phyloP scores from a whole-genome alignment of 2,888 invertebrate species.

The Archips crataeganus region DNA sequence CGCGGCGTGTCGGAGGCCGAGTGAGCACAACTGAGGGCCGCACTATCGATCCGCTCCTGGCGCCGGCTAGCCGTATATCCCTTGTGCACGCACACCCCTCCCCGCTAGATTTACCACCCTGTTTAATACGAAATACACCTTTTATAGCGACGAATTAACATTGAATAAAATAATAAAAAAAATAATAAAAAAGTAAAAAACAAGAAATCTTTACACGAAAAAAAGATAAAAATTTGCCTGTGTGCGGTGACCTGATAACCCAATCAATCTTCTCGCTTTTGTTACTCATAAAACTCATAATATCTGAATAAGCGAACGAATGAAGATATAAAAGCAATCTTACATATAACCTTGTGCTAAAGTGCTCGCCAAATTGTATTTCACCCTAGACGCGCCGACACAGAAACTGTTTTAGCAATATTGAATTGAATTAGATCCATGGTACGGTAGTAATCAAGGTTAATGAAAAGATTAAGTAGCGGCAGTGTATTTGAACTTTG shows the following conservation, averaged over 20 bases:
- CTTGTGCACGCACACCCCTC: conserved; percentile 80
- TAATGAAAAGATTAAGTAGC: conserved; percentile 40
- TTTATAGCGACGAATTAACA: conserved; percentile 53
- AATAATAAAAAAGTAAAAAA: conserved; percentile 21
- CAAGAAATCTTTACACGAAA: conserved; percentile 3
- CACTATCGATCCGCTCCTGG: conserved; percentile 81
- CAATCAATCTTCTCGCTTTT: conserved; percentile 24
- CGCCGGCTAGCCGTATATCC: conserved; percentile 83
- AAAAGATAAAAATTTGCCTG: neutral
- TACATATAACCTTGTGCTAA: conserved; percentile 54
- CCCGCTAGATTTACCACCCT: conserved; percentile 66
- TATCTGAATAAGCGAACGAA: conserved; percentile 11
- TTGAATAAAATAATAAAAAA: conserved; percentile 25
- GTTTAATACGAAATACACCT: conserved; percentile 55
- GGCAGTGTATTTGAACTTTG: conserved; percentile 32
- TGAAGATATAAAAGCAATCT: conserved; percentile 35
- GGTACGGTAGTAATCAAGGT: conserved; percentile 34
- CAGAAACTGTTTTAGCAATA: conserved; percentile 43
- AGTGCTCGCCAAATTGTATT: conserved; percentile 54
- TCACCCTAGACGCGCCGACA: conserved; percentile 50
- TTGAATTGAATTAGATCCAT: conserved; percentile 29
- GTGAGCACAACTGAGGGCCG: conserved; percentile 69
- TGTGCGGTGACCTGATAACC: conserved; percentile 26
- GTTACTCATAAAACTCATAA: conserved; percentile 26
- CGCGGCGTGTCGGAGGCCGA: conserved; percentile 65